Conservation (phyloP, 2,888 invertebrate genomes). For the Heliconius aoede region DNA sequence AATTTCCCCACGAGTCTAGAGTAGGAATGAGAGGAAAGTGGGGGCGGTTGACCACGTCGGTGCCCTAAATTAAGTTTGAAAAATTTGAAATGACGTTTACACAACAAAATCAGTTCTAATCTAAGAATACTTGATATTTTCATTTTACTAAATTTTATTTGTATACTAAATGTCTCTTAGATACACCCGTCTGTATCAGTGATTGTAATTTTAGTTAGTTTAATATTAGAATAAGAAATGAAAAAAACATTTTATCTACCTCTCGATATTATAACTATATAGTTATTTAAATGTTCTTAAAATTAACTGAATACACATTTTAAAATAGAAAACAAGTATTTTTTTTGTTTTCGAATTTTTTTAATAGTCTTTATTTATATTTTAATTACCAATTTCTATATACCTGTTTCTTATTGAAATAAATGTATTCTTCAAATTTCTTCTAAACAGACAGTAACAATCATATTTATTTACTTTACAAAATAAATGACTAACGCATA, state of each 20-base stretch:
- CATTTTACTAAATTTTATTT: not conserved
- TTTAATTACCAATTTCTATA: not conserved
- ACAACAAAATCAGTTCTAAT: not conserved
- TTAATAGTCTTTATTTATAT: not conserved
- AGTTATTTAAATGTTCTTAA: not conserved
- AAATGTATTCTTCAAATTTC: not conserved
- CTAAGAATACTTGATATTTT: not conserved
- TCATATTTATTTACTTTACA: not conserved
- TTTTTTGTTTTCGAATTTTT: not conserved
- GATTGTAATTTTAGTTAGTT: not conserved
- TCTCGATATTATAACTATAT: not conserved
- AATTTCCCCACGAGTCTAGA: not conserved
- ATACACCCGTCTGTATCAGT: not conserved
- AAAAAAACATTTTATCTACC: not conserved
- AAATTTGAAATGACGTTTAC: not conserved
- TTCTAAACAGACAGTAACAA: not conserved
- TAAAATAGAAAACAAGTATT: slow-evolving; percentile 1
- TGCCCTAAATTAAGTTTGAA: not conserved
- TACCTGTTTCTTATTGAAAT: not conserved
- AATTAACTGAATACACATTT: slow-evolving; percentile 16
- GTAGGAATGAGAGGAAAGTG: too few relatives aligned
- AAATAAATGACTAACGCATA: not conserved
- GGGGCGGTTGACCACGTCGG: too few relatives aligned
- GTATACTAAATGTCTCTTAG: not conserved
- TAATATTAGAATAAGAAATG: not conserved